Conservation (phyloP, 2,888 invertebrate species). For the Agelastica alni region DNA sequence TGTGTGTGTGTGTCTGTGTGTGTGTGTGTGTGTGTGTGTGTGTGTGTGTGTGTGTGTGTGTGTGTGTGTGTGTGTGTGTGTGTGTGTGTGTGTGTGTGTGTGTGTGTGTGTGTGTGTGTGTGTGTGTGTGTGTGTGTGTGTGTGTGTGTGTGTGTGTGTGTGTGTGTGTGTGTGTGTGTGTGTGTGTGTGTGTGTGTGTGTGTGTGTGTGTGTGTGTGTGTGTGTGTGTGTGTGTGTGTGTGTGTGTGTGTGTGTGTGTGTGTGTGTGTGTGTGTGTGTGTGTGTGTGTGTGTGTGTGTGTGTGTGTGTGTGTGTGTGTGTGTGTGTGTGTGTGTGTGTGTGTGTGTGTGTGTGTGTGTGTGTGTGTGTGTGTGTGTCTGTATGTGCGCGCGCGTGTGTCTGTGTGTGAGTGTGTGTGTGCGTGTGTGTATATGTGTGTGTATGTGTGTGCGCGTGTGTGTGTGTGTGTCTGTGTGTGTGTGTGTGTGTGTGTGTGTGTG, state of each 20-base stretch:
- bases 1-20: neutral
- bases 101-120: neutral
- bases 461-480: conserved; percentile 1
- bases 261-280: conserved; percentile 1
- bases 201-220: conserved; percentile 1
- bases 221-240: conserved; percentile 1
- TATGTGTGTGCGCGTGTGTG: neutral
- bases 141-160: conserved; percentile 1
- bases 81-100: neutral
- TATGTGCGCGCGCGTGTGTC: neutral
- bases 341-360: neutral
- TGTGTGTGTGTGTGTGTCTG: conserved; percentile 1
- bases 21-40: conserved; percentile 1
- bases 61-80: neutral
- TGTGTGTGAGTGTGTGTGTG: neutral
- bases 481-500: neutral
- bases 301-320: conserved; percentile 1
- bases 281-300: neutral
- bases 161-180: conserved; percentile 1
- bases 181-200: neutral
- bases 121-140: conserved; percentile 1
- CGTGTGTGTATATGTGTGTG: neutral
- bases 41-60: conserved; percentile 1
- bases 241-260: neutral
- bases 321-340: conserved; percentile 1